Evolutionary conservation across 2,888 invertebrate genomes (phyloP), one percentile per base, ranked within the genome.

Genomic region (Drosophila helvetica): DNA sequence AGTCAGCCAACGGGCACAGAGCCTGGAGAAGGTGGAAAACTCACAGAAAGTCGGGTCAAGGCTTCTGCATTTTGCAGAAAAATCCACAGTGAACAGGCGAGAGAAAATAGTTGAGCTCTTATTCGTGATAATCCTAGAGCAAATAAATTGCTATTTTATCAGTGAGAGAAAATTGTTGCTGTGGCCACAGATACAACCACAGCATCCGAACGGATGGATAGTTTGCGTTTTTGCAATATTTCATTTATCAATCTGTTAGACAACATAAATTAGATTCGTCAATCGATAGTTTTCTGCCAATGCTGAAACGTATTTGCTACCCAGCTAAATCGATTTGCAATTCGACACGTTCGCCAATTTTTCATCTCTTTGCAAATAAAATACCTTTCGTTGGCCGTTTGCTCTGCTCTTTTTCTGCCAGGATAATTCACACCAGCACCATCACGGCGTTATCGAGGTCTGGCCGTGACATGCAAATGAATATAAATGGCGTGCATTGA

Each of bases 391-490:
- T 45, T 48, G 54, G 10, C 1, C 33, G 47, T 62, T 54, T 69
- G 56, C 45, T 63, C 53, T 69, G 56, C 45, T 63, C 53, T 58
- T 47, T 50, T 18, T 47, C 51, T 33, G 62, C 45, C 18, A 25
- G 47, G n/a, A 48, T 73, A 66, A 79, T 81, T 70, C 73, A 81
- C 63, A 67, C 69, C 73, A 60, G 79, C 61, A 65, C 69, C 73
- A 60, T 81, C 61, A 65, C 4, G 33, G 33, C 5, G 33, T 4
- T 33, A 33, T 33, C 33, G 33, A 33, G 60, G 51, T 43, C 55
- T 72, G 84, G 19, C 81, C 80, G 63, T 80, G 73, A 73, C 82
- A 84, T 57, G 73, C 19, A 77, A 76, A 77, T 66, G 56, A 65
- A 85, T 77, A 85, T 68, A 82, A 81, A 84, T 74, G 79, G 59